These are phyloP conservation scores for Aphidius colemani DNA, from an alignment of 2,888 invertebrate genomes.

Conservation along the genomic window DNA sequence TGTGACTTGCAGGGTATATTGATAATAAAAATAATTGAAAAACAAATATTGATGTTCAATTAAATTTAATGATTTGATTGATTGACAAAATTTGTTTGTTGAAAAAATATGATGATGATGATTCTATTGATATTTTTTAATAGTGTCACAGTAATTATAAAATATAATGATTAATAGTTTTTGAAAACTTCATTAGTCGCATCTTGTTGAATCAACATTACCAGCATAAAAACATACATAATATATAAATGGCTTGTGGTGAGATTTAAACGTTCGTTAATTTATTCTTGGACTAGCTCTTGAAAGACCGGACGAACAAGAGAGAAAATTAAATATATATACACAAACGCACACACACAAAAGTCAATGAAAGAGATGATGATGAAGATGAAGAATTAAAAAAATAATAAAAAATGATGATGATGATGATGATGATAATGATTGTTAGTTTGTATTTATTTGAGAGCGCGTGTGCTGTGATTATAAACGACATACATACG, in stretches of 20 bases:
- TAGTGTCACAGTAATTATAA: slow-evolving; percentile 42
- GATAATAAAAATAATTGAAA: too few relatives aligned
- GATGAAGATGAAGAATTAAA: too few relatives aligned
- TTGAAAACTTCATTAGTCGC: slow-evolving; percentile 47
- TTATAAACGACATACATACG: slow-evolving; percentile 50
- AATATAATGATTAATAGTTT: slow-evolving; percentile 48
- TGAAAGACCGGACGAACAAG: slow-evolving; percentile 22
- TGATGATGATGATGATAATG: too few relatives aligned
- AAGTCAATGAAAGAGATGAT: too few relatives aligned
- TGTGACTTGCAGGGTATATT: too few relatives aligned
- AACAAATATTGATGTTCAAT: too few relatives aligned
- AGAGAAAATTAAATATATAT: too few relatives aligned
- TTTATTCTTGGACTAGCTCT: slow-evolving; percentile 30
- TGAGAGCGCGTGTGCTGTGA: slow-evolving; percentile 20
- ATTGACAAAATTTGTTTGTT: too few relatives aligned
- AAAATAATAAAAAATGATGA: too few relatives aligned
- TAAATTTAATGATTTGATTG: too few relatives aligned
- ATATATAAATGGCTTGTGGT: slow-evolving; percentile 27
- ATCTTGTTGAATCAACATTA: slow-evolving; percentile 13
- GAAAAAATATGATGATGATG: too few relatives aligned
- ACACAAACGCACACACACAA: too few relatives aligned
- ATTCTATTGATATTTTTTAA: not conserved
- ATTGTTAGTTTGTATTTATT: slow-evolving; percentile 10
- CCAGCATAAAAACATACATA: not conserved
- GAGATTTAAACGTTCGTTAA: slow-evolving; percentile 34